phyloP scores from a whole-genome alignment of 2,797 vertebrate genomes.

The Myripristis jacobus region DNA sequence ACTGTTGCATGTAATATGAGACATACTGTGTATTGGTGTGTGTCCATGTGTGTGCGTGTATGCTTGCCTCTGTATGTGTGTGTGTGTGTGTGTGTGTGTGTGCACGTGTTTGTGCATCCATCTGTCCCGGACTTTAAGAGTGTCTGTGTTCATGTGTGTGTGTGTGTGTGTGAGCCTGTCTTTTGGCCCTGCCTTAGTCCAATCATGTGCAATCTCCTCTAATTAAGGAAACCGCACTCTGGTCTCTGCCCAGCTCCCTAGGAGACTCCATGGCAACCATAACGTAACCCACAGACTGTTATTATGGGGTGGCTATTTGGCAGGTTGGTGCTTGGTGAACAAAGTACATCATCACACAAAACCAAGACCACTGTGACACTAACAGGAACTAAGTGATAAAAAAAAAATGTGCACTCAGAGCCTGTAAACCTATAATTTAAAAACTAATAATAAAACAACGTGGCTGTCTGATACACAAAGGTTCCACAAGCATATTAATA shows the following conservation, averaged over 20 bases:
- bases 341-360: slow-evolving; percentile 40
- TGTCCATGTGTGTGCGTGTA: not conserved
- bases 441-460: not conserved
- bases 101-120: not conserved
- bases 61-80: not conserved
- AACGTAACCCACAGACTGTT: slow-evolving; percentile 78
- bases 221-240: slow-evolving; percentile 86
- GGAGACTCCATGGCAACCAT: slow-evolving; percentile 95
- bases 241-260: slow-evolving; percentile 84
- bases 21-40: not conserved
- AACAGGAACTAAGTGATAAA: slow-evolving; percentile 22
- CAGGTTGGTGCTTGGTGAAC: slow-evolving; percentile 35
- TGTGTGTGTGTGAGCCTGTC: not conserved
- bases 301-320: slow-evolving; percentile 61
- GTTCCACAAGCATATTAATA: not conserved
- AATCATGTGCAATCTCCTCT: slow-evolving; percentile 81
- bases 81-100: not conserved
- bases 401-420: not conserved
- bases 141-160: not conserved
- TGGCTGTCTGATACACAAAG: not conserved
- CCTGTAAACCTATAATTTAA: not conserved
- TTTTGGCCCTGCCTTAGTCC: slow-evolving; percentile 5
- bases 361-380: slow-evolving; percentile 27
- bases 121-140: not conserved
- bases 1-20: too few relatives aligned